Conservation (phyloP, 2,888 invertebrate genomes). For the Catocala nupta region DNA sequence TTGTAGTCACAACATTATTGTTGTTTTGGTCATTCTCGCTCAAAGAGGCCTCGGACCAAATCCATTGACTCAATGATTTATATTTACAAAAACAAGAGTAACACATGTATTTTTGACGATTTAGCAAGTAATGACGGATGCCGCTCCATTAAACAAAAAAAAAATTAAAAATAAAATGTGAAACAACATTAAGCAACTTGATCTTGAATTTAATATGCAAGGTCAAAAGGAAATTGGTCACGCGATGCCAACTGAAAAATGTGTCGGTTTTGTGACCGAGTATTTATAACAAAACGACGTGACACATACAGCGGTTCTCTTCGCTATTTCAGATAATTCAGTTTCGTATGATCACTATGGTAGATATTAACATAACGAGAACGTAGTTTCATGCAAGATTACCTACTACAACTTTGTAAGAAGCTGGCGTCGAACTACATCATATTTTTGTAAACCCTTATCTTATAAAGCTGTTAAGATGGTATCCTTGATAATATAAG, state of each 20-base stretch:
- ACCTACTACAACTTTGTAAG: too few relatives aligned
- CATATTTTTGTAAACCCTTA: too few relatives aligned
- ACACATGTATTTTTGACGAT: slow-evolving; percentile 11
- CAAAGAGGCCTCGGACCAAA: slow-evolving; percentile 20
- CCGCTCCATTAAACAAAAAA: slow-evolving; percentile 31
- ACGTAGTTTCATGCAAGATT: background rate
- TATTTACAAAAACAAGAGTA: background rate
- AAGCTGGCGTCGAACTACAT: too few relatives aligned
- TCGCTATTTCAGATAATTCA: slow-evolving; percentile 64
- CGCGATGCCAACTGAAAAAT: slow-evolving; percentile 72
- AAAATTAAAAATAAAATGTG: slow-evolving; percentile 56
- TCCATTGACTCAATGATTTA: slow-evolving; percentile 16
- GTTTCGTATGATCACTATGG: slow-evolving; percentile 51
- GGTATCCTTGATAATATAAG: too few relatives aligned
- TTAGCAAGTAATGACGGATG: slow-evolving; percentile 26
- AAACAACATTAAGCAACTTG: slow-evolving; percentile 57
- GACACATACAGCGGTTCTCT: slow-evolving; percentile 65
- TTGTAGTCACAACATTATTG: slow-evolving; percentile 33
- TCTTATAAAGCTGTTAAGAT: too few relatives aligned
- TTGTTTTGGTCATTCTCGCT: slow-evolving; percentile 18
- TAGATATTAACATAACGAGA: slow-evolving; percentile 40
- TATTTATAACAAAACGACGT: slow-evolving; percentile 75
- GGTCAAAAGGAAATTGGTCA: slow-evolving; percentile 76
- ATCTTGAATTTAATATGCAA: slow-evolving; percentile 73
- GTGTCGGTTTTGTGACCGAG: slow-evolving; percentile 67